Conservation (phyloP, 2,113 vertebrate species). For the Desmodus rotundus region DNA sequence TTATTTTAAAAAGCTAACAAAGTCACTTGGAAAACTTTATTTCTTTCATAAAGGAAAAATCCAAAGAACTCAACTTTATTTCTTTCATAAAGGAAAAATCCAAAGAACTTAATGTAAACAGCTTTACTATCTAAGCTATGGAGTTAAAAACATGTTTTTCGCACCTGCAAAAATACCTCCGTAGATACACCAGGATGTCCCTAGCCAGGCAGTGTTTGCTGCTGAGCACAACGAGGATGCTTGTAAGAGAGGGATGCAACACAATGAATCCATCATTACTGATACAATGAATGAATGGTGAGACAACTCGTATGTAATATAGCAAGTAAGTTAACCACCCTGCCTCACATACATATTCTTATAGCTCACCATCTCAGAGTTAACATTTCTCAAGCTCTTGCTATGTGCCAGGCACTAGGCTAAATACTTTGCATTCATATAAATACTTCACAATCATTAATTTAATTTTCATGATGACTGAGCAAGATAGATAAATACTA, state of each 20-base stretch:
- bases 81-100: background rate
- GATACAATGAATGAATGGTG: background rate
- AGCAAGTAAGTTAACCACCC: background rate
- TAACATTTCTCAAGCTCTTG: background rate
- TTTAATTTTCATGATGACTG: background rate
- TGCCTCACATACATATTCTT: background rate
- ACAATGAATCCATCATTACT: background rate
- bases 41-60: background rate
- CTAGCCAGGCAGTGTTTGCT: background rate
- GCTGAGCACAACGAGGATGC: background rate
- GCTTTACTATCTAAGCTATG: background rate
- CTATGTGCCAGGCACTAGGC: background rate
- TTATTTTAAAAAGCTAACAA: background rate
- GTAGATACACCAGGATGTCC: background rate
- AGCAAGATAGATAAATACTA: background rate
- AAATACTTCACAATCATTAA: background rate
- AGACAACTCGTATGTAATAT: background rate
- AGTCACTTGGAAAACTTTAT: slow-evolving; percentile 5
- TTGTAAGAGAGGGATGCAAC: background rate
- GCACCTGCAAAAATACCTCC: background rate
- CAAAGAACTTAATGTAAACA: background rate
- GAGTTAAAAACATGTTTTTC: background rate
- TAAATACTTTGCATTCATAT: background rate
- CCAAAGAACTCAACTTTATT: background rate
- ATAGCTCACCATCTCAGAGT: background rate